Percentiles rank a stretch among this genome's conserved stretches.
Evolutionary conservation across 64 coral and sea anemone genomes (phyloP).

Genomic region (Platygyra sinensis): DNA sequence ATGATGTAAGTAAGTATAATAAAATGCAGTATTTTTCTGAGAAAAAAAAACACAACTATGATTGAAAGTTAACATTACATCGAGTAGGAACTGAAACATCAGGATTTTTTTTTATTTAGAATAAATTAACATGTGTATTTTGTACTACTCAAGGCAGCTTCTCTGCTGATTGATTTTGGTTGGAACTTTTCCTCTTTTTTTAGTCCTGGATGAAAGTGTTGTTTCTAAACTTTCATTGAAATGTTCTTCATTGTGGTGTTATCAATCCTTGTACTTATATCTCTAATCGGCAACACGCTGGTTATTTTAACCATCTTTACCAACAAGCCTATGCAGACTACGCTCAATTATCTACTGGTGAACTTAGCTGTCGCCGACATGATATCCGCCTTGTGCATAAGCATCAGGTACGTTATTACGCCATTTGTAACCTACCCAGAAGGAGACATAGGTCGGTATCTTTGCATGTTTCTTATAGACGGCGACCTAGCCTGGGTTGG

Average conservation of each 20-base stretch:
- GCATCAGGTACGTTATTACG: neutral
- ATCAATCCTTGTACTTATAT: neutral
- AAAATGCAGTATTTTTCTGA: too few species aligned
- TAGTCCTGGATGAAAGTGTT: too few species aligned
- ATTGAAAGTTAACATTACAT: too few species aligned
- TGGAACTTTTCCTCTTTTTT: too few species aligned
- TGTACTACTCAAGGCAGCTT: too few species aligned
- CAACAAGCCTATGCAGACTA: conserved; percentile 8
- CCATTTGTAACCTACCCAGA: conserved; percentile 16
- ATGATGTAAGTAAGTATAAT: too few species aligned
- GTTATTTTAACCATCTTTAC: neutral
- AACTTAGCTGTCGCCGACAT: conserved; percentile 41
- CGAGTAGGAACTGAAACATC: too few species aligned
- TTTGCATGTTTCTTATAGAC: conserved; percentile 31
- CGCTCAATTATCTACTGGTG: conserved; percentile 31
- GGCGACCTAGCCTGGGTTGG: neutral
- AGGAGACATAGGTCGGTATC: neutral
- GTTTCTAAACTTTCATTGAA: too few species aligned
- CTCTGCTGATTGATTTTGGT: too few species aligned
- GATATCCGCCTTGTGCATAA: conserved; percentile 10
- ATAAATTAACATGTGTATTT: too few species aligned
- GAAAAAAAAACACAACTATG: too few species aligned
- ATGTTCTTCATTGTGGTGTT: neutral
- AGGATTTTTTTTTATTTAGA: too few species aligned
- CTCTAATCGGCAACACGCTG: neutral